Evolutionary conservation across 2,797 vertebrate species (phyloP).

Genomic region (Diplodus puntazzo): DNA sequence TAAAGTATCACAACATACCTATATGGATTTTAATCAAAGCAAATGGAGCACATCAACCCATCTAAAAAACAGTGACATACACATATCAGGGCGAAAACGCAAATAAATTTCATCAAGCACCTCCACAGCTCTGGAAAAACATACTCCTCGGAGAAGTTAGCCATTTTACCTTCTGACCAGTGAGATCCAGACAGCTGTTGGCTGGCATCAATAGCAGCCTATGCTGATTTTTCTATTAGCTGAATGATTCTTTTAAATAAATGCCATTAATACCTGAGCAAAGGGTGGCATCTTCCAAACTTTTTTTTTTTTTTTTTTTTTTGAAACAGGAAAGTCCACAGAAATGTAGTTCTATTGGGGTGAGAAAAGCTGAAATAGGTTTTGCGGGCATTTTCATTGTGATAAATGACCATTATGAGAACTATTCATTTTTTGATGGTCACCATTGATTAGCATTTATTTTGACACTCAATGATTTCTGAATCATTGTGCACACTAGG

Average conservation of each 20-base stretch:
- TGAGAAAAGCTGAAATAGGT: too few species aligned
- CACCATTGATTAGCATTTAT: too few species aligned
- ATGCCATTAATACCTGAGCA: too few species aligned
- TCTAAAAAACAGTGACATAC: neutral
- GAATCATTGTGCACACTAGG: too few species aligned
- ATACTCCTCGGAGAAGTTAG: neutral
- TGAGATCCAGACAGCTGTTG: neutral
- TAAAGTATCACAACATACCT: neutral
- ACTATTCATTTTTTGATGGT: too few species aligned
- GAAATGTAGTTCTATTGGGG: too few species aligned
- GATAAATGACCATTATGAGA: too few species aligned
- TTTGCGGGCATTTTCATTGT: too few species aligned
- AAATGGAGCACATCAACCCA: conserved; percentile 3
- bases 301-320: too few species aligned
- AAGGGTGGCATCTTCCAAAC: too few species aligned
- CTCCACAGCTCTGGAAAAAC: neutral
- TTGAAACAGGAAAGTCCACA: too few species aligned
- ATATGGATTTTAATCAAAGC: conserved; percentile 29
- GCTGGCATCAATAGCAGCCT: neutral
- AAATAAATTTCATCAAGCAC: neutral
- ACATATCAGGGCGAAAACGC: neutral
- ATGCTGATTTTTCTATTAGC: neutral
- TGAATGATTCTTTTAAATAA: neutral
- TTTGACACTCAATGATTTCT: too few species aligned
- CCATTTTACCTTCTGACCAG: neutral